Percentiles rank a stretch among this genome's conserved stretches.
phyloP scores from a whole-genome alignment of 2,113 vertebrate genomes.

The Pseudorasbora parva region DNA sequence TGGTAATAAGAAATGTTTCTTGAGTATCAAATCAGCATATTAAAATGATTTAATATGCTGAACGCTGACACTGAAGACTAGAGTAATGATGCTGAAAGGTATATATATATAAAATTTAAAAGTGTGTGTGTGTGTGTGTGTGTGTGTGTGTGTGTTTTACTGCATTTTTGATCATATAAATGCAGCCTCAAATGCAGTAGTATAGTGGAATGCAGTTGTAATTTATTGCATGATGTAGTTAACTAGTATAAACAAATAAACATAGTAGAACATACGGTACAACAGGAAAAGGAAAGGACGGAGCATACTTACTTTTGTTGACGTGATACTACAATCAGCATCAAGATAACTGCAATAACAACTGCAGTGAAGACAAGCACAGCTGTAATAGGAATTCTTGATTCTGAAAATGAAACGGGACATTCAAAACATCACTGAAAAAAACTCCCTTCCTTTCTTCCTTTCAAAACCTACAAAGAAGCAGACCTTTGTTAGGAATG shows the following conservation, averaged over 20 bases:
- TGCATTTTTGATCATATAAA: too few relatives aligned
- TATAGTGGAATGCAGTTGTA: too few relatives aligned
- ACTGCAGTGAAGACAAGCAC: conserved; percentile 81
- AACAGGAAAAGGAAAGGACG: neutral
- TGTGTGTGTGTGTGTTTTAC: too few relatives aligned
- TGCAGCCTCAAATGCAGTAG: too few relatives aligned
- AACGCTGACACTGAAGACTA: neutral
- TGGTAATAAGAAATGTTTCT: neutral
- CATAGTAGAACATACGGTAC: neutral
- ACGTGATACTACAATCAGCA: conserved; percentile 83
- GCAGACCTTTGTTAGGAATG: conserved; percentile 68
- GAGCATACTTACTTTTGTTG: conserved; percentile 85
- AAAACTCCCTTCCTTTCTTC: neutral
- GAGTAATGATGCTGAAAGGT: neutral
- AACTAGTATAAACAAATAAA: neutral
- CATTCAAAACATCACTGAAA: neutral
- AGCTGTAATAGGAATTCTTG: conserved; percentile 80
- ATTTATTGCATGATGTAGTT: too few relatives aligned
- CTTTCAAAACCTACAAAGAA: neutral
- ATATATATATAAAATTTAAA: too few relatives aligned
- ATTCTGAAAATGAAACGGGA: conserved; percentile 71
- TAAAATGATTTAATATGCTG: neutral
- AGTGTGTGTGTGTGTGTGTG: too few relatives aligned
- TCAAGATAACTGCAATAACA: conserved; percentile 78
- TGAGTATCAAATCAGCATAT: neutral